Base-by-base conservation (phyloP, 2,113 vertebrate species). In the Cyprinodon tularosa region DNA sequence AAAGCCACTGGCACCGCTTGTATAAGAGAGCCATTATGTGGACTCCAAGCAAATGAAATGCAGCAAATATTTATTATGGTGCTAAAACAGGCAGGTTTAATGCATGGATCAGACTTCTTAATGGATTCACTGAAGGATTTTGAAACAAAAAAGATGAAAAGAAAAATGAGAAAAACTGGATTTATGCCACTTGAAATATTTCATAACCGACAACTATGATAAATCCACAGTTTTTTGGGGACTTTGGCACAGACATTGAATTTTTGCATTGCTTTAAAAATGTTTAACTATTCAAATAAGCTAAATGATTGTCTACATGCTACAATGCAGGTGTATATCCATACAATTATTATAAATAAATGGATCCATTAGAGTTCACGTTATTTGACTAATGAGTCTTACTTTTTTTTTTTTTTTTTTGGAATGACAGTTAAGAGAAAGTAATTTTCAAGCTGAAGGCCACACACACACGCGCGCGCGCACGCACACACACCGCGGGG, bases 1-100 rank as follows among this genome's bases (percentile, higher is more conserved):
- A n/a, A 71, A 64, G 70, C 81, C 44, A 70, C 61, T 20, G 66
- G 61, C 68, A 64, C 38, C 76, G 72, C 40, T 68, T 72, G 59
- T 12, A 47, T 64, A 39, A 78, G 45, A 20, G 57, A 72, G 64
- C 68, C 72, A 57, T 50, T 50, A 84, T 66, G n/a, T 74, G 61
- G 62, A 70, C 36, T 74, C 36, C 65, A 17, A 22, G 37, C 37
- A 77, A 62, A 68, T 72, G 11, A 72, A 74, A 77, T 62, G 66
- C 61, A 76, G 72, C 17, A n/a, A 44, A 39, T 62, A 50, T 70
- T 62, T 37, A 36, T 22, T 11, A 38, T 37, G 57, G 42, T 61
- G n/a, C 72, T 65, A 12, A 53, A 36, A 62, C 40, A 6, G 37
- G 1, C 4, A 29, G 13, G 61, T 48, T 71, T 66, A 12, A 39